Conservation (phyloP, 2,113 vertebrate species). For the Tyrannus savana region DNA sequence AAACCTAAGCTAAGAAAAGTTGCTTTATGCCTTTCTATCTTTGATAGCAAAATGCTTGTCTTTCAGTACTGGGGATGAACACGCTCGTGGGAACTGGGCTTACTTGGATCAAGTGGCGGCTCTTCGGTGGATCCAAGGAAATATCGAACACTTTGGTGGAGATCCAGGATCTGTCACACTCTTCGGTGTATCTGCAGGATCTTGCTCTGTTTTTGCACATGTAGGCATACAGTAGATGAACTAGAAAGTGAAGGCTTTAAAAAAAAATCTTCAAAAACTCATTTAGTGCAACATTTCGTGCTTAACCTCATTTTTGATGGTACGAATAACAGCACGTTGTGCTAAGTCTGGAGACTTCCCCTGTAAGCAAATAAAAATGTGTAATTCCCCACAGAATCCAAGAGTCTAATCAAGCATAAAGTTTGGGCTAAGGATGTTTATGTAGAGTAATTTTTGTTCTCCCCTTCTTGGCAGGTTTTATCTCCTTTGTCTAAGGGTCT, state of each 20-base stretch:
- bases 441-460: not conserved
- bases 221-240: conserved; percentile 60
- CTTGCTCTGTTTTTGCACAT: conserved; percentile 78
- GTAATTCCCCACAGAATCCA: not conserved
- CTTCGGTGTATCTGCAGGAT: conserved; percentile 89
- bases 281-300: not conserved
- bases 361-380: not conserved
- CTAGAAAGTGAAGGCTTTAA: not conserved
- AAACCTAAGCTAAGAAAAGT: not conserved
- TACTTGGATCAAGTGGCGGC: conserved; percentile 86
- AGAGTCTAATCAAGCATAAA: not conserved
- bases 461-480: conserved; percentile 30
- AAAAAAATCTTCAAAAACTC: not conserved
- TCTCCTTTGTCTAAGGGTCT: conserved; percentile 57
- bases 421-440: not conserved
- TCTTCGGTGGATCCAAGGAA: conserved; percentile 84
- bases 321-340: not conserved
- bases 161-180: conserved; percentile 85
- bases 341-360: not conserved
- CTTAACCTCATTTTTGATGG: not conserved
- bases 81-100: conserved; percentile 82
- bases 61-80: conserved; percentile 84
- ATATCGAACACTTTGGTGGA: conserved; percentile 87
- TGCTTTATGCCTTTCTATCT: not conserved
- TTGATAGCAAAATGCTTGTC: not conserved